Percentiles rank a stretch among this genome's conserved stretches.
Evolutionary conservation across 1,140 invertebrate genomes (phyloP).

Genomic region (Ostrea edulis): DNA sequence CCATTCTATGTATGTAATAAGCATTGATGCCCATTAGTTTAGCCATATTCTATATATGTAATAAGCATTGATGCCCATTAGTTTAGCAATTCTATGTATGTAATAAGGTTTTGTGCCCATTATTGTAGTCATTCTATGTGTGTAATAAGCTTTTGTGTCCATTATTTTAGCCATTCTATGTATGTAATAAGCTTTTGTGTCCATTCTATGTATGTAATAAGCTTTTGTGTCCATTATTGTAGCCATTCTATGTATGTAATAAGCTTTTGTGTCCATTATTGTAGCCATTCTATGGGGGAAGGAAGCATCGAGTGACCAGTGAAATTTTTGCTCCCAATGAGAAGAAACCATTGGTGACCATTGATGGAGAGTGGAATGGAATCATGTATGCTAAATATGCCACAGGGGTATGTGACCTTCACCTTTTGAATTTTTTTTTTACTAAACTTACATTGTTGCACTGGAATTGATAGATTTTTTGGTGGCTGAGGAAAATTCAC

Average conservation of each 20-base stretch:
- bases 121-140: neutral
- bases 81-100: too few relatives aligned
- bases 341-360: conserved; percentile 92
- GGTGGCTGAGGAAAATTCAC: too few relatives aligned
- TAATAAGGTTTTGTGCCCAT: too few relatives aligned
- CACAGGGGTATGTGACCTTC: conserved; percentile 82
- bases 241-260: neutral
- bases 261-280: neutral
- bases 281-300: conserved; percentile 82
- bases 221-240: neutral
- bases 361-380: conserved; percentile 98
- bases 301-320: conserved; percentile 80
- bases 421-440: too few relatives aligned
- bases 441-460: too few relatives aligned
- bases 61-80: too few relatives aligned
- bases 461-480: too few relatives aligned
- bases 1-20: too few relatives aligned
- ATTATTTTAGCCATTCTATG: too few relatives aligned
- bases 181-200: neutral
- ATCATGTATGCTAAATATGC: conserved; percentile 92
- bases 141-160: too few relatives aligned
- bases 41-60: too few relatives aligned
- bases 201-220: neutral
- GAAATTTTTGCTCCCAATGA: conserved; percentile 84
- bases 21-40: neutral